Percentiles rank a stretch among this genome's conserved stretches.
These are phyloP conservation scores for Caenorhabditis panamensis DNA, from an alignment of 2,888 invertebrate genomes.

Conservation along the genomic window DNA sequence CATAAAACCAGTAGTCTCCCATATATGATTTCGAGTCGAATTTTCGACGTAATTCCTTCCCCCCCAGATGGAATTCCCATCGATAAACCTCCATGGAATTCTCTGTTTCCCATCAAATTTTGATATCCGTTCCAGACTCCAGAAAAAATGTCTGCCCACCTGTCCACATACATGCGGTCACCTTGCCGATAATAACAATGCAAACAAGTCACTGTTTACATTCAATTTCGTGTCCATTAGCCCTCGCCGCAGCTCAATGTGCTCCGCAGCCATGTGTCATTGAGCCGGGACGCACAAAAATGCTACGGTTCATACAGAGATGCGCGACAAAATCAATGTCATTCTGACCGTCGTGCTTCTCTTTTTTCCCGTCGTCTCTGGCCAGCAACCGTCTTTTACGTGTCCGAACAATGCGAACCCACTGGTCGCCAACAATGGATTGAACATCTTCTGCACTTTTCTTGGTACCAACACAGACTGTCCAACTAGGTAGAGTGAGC, in stretches of 20 bases:
- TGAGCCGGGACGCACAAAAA: conserved; percentile 27
- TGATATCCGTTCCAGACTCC: conserved; percentile 13
- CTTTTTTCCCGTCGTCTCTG: conserved; percentile 17
- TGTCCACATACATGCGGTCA: conserved; percentile 22
- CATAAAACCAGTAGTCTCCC: too few species aligned
- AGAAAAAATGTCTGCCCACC: conserved; percentile 33
- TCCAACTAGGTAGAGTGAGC: conserved; percentile 60
- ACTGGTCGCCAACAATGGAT: conserved; percentile 57
- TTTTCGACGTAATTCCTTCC: too few species aligned
- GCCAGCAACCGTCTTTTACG: conserved; percentile 54
- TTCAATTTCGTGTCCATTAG: conserved; percentile 29
- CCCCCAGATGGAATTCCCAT: too few species aligned
- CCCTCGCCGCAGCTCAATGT: conserved; percentile 15
- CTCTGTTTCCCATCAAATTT: not conserved
- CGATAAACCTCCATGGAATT: not conserved
- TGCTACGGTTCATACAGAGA: conserved; percentile 49
- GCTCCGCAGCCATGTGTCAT: conserved; percentile 36
- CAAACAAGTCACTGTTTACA: conserved; percentile 48
- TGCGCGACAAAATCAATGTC: conserved; percentile 48
- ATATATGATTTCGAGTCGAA: too few species aligned
- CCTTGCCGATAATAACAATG: conserved; percentile 44
- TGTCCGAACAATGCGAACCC: conserved; percentile 61
- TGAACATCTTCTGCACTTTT: conserved; percentile 68
- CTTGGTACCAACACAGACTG: conserved; percentile 65
- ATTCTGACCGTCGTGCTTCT: conserved; percentile 26